A percentile compares a stretch with the other conserved stretches of the same genome.
These are phyloP conservation scores for Scyliorhinus canicula DNA, from an alignment of 2,797 vertebrate genomes.

Conservation along the genomic window DNA sequence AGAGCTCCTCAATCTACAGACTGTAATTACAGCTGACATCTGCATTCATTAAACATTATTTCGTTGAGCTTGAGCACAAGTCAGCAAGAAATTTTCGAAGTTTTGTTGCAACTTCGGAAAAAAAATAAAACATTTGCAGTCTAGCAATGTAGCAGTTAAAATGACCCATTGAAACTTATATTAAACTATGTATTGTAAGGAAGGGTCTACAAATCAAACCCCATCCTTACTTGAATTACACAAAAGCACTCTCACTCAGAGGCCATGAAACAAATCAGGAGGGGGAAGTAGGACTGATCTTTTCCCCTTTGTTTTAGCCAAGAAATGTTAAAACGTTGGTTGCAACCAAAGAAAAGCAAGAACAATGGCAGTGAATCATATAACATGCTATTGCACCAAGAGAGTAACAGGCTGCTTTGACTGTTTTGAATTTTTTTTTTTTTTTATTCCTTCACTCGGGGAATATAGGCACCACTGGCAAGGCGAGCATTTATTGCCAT, in stretches of 20 bases:
- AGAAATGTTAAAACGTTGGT: neutral
- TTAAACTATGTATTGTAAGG: neutral
- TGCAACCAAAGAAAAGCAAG: neutral
- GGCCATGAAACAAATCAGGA: neutral
- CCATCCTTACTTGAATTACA: neutral
- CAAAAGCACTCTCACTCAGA: neutral
- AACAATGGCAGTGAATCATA: neutral
- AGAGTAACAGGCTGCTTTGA: neutral
- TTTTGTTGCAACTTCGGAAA: neutral
- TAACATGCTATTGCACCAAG: neutral
- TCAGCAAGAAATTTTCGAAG: neutral
- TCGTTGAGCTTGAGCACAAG: neutral
- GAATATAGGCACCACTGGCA: neutral
- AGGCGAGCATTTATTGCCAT: neutral
- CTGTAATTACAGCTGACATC: neutral
- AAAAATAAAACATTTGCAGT: neutral
- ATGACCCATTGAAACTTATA: neutral
- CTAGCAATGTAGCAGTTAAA: neutral
- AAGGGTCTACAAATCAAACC: neutral
- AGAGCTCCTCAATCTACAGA: neutral
- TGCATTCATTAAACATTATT: conserved; percentile 10
- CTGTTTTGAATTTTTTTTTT: neutral
- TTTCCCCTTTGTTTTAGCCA: neutral
- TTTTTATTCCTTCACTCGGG: neutral
- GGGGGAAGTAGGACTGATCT: neutral